Evolutionary conservation across 2,888 invertebrate species (phyloP).

Genomic region (Heliconius ismenius): DNA sequence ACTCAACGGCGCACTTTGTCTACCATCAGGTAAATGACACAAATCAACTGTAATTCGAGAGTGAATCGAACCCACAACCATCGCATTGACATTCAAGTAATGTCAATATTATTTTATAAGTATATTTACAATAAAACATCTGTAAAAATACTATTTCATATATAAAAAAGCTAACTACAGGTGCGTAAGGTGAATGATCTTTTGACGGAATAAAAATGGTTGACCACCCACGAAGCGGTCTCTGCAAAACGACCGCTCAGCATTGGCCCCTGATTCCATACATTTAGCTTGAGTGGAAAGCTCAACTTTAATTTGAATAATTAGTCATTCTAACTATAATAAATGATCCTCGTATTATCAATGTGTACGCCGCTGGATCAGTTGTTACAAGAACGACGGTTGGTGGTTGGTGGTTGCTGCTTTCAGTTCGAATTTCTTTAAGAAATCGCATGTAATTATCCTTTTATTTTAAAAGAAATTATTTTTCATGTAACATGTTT

Average conservation of each 20-base stretch:
- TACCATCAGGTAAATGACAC: neutral
- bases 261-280: neutral
- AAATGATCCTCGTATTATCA: conserved; percentile 9
- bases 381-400: neutral
- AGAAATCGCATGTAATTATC: too few relatives aligned
- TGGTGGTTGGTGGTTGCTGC: too few relatives aligned
- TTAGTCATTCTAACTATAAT: conserved; percentile 10
- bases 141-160: conserved; percentile 53
- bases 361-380: neutral
- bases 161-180: conserved; percentile 55
- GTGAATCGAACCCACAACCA: neutral
- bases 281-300: conserved; percentile 6
- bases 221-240: conserved; percentile 72
- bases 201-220: conserved; percentile 73
- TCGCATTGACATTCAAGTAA: neutral
- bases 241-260: conserved; percentile 30
- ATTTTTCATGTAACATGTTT: neutral
- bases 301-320: neutral
- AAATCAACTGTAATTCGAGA: neutral
- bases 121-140: conserved; percentile 47
- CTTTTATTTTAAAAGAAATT: too few relatives aligned
- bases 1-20: neutral
- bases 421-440: neutral
- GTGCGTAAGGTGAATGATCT: conserved; percentile 73
- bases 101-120: neutral